Evolutionary conservation across 2,113 vertebrate genomes (phyloP).

Genomic region (Neopipo cinnamomea): DNA sequence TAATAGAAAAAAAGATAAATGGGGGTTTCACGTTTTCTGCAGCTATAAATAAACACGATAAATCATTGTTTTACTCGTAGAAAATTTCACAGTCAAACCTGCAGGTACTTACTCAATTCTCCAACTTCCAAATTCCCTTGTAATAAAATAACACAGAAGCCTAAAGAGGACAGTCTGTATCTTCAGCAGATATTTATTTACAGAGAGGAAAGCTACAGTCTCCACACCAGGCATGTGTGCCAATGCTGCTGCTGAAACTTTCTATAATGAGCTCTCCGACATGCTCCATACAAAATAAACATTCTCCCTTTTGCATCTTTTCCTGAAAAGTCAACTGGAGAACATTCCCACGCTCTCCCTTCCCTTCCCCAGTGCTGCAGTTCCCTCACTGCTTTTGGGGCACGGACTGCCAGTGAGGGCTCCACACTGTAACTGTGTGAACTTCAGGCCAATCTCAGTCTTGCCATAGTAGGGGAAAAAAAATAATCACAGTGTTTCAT

Average conservation of each 20-base stretch:
- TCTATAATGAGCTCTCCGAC: neutral
- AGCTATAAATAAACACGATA: neutral
- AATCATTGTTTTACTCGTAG: neutral
- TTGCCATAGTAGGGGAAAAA: neutral
- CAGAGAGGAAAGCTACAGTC: neutral
- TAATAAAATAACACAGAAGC: neutral
- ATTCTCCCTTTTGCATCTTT: neutral
- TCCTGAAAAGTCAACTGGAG: neutral
- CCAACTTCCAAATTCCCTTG: neutral
- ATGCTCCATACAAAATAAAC: neutral
- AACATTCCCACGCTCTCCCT: neutral
- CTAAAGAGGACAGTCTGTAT: neutral
- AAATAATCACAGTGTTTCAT: neutral
- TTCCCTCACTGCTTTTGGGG: neutral
- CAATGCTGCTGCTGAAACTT: neutral
- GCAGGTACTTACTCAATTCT: neutral
- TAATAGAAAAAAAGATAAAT: neutral
- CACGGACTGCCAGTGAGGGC: accelerated
- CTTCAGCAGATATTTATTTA: neutral
- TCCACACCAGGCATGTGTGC: neutral
- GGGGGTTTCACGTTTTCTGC: neutral
- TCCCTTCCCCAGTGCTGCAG: neutral
- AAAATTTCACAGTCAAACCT: neutral
- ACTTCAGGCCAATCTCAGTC: neutral
- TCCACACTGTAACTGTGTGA: neutral